Base-by-base conservation (phyloP, 2,797 vertebrate species). In the Pantherophis vulpinus region DNA sequence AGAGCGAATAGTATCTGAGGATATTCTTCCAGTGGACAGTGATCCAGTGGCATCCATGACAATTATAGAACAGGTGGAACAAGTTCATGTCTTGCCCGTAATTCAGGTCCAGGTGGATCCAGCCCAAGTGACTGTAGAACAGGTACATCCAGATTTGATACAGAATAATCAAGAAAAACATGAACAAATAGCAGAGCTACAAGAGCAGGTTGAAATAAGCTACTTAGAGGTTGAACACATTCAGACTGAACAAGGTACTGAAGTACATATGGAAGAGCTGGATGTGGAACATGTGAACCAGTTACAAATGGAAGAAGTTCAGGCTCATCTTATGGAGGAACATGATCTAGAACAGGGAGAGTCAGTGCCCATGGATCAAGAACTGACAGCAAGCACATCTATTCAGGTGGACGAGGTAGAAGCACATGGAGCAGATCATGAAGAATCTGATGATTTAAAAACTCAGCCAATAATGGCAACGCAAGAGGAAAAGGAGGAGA, bases 141-240 rank as follows among this genome's bases (percentile, higher is more conserved):
- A 98, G 94, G 97, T 99, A 88, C 98, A 99, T 8, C 97, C 98
- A 94, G 98, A 99, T 96, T 98, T 98, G 91, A 98, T 99, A 94
- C 98, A 98, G 93, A 98, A 99, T 94, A 97, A 95, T 95, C 98
- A 98, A 3, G 94, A 98, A 0, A 98, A 98, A 91, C 97, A 95
- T 8, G 37, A 97, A 1, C 97, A 97, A 14, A 87, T 97, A 10
- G 95, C 96, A 0, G 97, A 98, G 93, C 96, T 98, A 14, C 97
- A 99, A 83, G 98, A 99, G 95, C 98, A 98, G 93, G 98, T 99
- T 92, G 98, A 98, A 93, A 99, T 99, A 94, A 98, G 98, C 90
- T 98, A 99, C 0, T 94, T 99, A 0, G 98, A 98, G 95, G 98
- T 98, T 0, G 98, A 98, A 32, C 98, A 98, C 29, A 98, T 98